Evolutionary conservation across 2,888 invertebrate species (phyloP).

Genomic region (Nebria brevicollis): DNA sequence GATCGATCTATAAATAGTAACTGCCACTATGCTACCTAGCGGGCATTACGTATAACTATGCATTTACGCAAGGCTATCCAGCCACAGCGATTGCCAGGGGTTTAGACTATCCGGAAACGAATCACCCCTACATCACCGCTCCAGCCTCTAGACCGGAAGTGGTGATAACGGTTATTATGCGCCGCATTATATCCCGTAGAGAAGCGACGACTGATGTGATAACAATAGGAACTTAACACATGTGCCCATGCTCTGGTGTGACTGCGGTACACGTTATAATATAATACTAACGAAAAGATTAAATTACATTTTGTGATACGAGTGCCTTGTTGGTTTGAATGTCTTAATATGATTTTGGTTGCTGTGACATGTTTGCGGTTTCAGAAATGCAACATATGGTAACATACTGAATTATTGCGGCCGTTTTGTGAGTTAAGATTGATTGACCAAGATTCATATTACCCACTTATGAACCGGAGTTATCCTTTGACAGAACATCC

Average conservation of each 20-base stretch:
- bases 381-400: background rate
- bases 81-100: background rate
- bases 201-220: background rate
- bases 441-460: no score
- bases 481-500: no score
- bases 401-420: background rate
- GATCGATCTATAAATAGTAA: background rate
- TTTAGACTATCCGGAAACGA: background rate
- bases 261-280: background rate
- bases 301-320: background rate
- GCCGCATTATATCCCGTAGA: background rate
- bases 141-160: background rate
- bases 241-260: background rate
- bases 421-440: background rate
- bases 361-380: background rate
- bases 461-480: no score
- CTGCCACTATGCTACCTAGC: background rate
- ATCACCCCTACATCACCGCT: background rate
- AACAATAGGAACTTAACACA: constrained; percentile 1
- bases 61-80: background rate
- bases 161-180: background rate
- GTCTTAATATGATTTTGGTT: background rate
- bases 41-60: background rate
- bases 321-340: background rate
- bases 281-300: background rate